A percentile compares a stretch with the other conserved stretches of the same genome.
These are phyloP conservation scores for Zygothrica quintamaculata DNA, from an alignment of 2,888 invertebrate genomes.

Conservation along the genomic window DNA sequence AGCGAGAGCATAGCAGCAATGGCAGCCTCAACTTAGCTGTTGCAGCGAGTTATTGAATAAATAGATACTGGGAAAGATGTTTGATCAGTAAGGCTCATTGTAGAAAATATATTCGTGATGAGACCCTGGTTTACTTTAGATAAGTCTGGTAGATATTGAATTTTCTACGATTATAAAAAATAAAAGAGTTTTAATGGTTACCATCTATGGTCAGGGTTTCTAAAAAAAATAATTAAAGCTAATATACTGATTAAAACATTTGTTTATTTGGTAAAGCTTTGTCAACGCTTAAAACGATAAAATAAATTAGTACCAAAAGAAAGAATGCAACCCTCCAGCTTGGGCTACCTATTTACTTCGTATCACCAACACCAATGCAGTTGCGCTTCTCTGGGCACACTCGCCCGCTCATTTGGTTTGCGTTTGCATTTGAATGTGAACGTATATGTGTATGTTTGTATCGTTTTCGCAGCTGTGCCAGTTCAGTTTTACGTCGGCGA, in stretches of 20 bases:
- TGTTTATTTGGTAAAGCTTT: background rate
- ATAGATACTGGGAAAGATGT: slow-evolving; percentile 45
- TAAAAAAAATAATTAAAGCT: no score
- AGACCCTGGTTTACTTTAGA: slow-evolving; percentile 28
- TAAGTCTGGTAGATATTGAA: background rate
- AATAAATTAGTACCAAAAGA: slow-evolving; percentile 13
- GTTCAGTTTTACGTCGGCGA: slow-evolving; percentile 46
- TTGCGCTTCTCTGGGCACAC: slow-evolving; percentile 33
- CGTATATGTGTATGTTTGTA: slow-evolving; percentile 28
- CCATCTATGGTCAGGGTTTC: background rate
- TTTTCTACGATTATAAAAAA: no score
- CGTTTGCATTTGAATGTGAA: slow-evolving; percentile 4
- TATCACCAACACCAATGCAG: slow-evolving; percentile 21
- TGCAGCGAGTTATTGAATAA: slow-evolving; percentile 31
- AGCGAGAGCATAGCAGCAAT: slow-evolving; percentile 34
- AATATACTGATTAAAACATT: no score
- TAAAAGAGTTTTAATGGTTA: no score
- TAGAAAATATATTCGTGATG: slow-evolving; percentile 1
- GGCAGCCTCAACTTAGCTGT: slow-evolving; percentile 48
- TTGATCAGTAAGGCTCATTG: slow-evolving; percentile 41
- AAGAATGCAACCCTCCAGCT: slow-evolving; percentile 54
- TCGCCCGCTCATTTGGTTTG: slow-evolving; percentile 32
- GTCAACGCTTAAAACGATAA: background rate
- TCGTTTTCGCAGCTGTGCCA: slow-evolving; percentile 43
- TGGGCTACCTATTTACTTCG: slow-evolving; percentile 42